Conservation (phyloP, 2,113 vertebrate genomes). For the Hirundichthys speculiger region DNA sequence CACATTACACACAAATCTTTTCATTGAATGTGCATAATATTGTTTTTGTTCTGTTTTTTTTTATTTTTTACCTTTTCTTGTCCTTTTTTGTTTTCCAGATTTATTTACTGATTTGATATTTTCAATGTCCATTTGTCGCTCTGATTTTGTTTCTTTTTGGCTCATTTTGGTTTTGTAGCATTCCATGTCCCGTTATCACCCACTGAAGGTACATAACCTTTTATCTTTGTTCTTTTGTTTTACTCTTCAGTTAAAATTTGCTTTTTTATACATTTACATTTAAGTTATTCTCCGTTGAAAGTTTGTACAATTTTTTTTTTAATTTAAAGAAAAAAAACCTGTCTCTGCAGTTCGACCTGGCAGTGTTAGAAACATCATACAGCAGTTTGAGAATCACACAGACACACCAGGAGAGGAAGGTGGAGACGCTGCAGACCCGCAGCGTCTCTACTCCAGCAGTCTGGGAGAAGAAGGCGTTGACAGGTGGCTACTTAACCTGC, state of each 20-base stretch:
- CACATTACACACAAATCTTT: background rate
- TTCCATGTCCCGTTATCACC: constrained; percentile 83
- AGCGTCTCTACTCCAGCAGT: constrained; percentile 87
- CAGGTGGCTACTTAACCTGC: constrained; percentile 34
- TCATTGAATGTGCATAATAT: background rate
- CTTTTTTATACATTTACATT: too few relatives aligned
- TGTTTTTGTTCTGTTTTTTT: constrained; percentile 6
- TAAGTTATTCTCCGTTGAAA: too few relatives aligned
- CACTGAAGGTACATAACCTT: constrained; percentile 72
- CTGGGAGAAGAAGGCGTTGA: constrained; percentile 89
- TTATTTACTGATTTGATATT: constrained; percentile 21
- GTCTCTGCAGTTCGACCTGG: constrained; percentile 84
- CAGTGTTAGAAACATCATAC: constrained; percentile 92
- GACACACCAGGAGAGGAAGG: constrained; percentile 72
- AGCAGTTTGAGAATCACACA: constrained; percentile 92
- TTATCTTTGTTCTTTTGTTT: background rate
- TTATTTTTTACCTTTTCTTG: constrained; percentile 6
- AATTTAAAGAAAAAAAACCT: background rate
- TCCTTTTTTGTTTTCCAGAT: background rate
- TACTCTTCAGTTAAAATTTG: background rate
- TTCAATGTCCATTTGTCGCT: constrained; percentile 15
- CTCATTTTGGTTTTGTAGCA: constrained; percentile 66
- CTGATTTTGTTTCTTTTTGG: constrained; percentile 50
- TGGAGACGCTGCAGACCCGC: constrained; percentile 72
- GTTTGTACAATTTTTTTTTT: background rate